phyloP scores from a whole-genome alignment of 2,797 vertebrate species.

The Ptychadena robeensis region DNA sequence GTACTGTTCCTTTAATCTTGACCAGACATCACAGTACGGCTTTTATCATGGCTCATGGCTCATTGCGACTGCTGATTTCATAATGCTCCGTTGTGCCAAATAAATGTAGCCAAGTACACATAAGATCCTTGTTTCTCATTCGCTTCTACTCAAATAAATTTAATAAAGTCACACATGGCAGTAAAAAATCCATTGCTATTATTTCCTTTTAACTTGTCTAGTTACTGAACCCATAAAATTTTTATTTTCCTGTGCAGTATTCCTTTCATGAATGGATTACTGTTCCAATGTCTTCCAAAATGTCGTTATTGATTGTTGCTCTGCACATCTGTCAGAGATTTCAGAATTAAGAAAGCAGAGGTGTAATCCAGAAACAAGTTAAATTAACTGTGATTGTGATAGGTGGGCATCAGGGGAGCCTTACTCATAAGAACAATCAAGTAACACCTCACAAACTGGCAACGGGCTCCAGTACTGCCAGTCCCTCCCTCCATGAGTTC shows the following conservation, averaged over 20 bases:
- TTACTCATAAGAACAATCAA: constrained; percentile 24
- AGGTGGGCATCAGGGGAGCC: constrained; percentile 32
- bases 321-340: constrained; percentile 44
- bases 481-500: background rate
- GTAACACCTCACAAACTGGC: constrained; percentile 27
- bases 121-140: constrained; percentile 50
- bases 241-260: constrained; percentile 51
- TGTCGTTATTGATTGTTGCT: constrained; percentile 38
- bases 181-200: constrained; percentile 53
- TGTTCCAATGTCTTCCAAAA: constrained; percentile 39
- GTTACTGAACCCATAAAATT: constrained; percentile 50
- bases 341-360: constrained; percentile 28
- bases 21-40: constrained; percentile 31
- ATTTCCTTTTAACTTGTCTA: constrained; percentile 51
- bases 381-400: constrained; percentile 50
- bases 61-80: constrained; percentile 52
- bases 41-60: constrained; percentile 49
- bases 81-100: constrained; percentile 50
- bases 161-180: constrained; percentile 52
- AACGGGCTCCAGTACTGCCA: background rate
- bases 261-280: constrained; percentile 54
- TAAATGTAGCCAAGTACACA: constrained; percentile 50
- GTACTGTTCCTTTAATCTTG: constrained; percentile 50
- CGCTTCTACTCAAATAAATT: constrained; percentile 48
- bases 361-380: constrained; percentile 42